These are phyloP conservation scores for Macroglossus sobrinus DNA, from an alignment of 2,113 vertebrate species.

Conservation along the genomic window DNA sequence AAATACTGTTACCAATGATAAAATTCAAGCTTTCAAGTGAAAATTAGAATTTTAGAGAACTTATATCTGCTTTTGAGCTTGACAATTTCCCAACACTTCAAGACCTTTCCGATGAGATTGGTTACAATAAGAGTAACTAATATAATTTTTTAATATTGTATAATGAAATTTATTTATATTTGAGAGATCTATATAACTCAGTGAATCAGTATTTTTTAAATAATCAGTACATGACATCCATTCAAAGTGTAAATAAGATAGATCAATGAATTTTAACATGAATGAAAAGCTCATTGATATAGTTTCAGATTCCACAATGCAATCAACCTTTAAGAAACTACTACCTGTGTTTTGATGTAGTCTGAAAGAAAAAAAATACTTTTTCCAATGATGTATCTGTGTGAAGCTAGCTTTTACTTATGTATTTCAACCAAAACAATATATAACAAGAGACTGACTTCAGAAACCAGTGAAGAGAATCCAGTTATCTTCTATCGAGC, in stretches of 20 bases:
- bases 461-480: background rate
- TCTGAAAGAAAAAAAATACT: background rate
- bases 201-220: slow-evolving; percentile 26
- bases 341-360: background rate
- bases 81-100: background rate
- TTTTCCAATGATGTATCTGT: background rate
- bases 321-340: slow-evolving; percentile 26
- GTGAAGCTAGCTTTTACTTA: background rate
- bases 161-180: background rate
- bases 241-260: background rate
- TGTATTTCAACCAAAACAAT: background rate
- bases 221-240: background rate
- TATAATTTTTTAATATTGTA: background rate
- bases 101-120: background rate
- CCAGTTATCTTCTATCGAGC: background rate
- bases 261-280: background rate
- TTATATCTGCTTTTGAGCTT: background rate
- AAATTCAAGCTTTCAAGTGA: slow-evolving; percentile 42
- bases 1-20: background rate
- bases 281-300: background rate
- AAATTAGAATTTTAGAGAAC: background rate
- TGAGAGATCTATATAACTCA: background rate
- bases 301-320: background rate
- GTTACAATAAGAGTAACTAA: slow-evolving; percentile 7
- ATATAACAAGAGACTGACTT: background rate